Evolutionary conservation across 2,113 vertebrate species (phyloP).

Genomic region (Sclerurus mexicanus): DNA sequence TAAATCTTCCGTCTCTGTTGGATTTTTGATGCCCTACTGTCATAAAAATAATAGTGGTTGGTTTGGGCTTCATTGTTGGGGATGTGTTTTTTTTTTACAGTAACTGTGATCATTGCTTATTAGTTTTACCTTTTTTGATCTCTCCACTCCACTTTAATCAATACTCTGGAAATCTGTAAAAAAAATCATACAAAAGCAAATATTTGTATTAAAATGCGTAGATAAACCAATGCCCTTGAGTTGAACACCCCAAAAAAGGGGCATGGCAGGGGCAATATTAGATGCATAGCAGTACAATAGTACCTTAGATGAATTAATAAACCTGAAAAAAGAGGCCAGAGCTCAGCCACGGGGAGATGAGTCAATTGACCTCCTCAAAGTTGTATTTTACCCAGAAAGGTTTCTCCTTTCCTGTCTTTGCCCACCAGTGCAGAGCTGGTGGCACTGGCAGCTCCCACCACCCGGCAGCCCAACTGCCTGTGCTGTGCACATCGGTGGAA

Average conservation of each 20-base stretch:
- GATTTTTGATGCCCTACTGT: neutral
- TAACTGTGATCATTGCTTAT: accelerated
- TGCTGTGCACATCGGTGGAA: accelerated
- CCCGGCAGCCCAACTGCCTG: neutral
- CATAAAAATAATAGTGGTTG: neutral
- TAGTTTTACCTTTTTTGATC: neutral
- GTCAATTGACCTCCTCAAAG: neutral
- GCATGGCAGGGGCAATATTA: neutral
- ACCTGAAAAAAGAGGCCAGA: neutral
- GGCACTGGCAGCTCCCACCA: neutral
- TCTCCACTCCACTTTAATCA: neutral
- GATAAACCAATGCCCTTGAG: neutral
- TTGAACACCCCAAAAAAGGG: neutral
- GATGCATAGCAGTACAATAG: neutral
- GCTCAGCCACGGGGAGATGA: neutral
- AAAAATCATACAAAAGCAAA: neutral
- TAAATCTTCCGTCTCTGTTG: neutral
- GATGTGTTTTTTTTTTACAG: neutral
- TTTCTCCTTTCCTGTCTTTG: neutral
- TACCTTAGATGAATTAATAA: neutral
- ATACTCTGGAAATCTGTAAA: neutral
- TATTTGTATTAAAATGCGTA: accelerated
- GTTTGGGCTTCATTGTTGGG: neutral
- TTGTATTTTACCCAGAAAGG: neutral
- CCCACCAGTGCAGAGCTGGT: neutral